Conservation (phyloP, 2,888 invertebrate genomes). For the Eucera pruinosa region DNA sequence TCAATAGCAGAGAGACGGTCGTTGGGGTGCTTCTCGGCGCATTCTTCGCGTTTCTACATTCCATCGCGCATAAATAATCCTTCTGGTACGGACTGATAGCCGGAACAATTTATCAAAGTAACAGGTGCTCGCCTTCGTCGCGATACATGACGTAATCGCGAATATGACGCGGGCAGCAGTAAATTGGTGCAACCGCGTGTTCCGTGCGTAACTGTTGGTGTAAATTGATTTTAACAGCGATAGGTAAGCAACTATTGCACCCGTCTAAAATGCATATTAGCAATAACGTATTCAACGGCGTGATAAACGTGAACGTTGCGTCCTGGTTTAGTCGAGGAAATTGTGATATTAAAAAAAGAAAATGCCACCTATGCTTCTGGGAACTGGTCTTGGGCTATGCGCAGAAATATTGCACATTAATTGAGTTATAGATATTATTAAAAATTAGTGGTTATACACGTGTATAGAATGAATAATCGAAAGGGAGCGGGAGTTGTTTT, state of each 20-base stretch:
- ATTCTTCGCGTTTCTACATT: slow-evolving; percentile 60
- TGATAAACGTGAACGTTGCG: slow-evolving; percentile 24
- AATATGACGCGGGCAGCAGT: slow-evolving; percentile 12
- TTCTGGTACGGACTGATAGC: slow-evolving; percentile 7
- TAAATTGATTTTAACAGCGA: slow-evolving; percentile 47
- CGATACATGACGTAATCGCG: slow-evolving; percentile 38
- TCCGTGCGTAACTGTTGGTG: slow-evolving; percentile 8
- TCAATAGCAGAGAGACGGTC: slow-evolving; percentile 64
- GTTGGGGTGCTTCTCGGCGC: slow-evolving; percentile 61
- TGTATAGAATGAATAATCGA: too few species aligned
- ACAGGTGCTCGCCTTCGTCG: slow-evolving; percentile 65
- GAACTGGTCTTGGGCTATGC: neutral
- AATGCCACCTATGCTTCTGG: slow-evolving; percentile 35
- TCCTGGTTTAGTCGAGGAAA: slow-evolving; percentile 31
- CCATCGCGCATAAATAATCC: slow-evolving; percentile 57
- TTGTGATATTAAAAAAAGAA: slow-evolving; percentile 15
- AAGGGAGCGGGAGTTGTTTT: too few species aligned
- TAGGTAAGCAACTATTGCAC: slow-evolving; percentile 17
- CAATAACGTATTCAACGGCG: slow-evolving; percentile 51
- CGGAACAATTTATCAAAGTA: slow-evolving; percentile 63
- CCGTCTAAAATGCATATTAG: slow-evolving; percentile 44
- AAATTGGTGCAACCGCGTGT: slow-evolving; percentile 38
- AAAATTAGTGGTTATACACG: too few species aligned
- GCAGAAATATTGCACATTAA: neutral
- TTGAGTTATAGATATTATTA: too few species aligned